Base-by-base conservation (phyloP, 1,140 invertebrate genomes). In the Palaemon carinicauda region DNA sequence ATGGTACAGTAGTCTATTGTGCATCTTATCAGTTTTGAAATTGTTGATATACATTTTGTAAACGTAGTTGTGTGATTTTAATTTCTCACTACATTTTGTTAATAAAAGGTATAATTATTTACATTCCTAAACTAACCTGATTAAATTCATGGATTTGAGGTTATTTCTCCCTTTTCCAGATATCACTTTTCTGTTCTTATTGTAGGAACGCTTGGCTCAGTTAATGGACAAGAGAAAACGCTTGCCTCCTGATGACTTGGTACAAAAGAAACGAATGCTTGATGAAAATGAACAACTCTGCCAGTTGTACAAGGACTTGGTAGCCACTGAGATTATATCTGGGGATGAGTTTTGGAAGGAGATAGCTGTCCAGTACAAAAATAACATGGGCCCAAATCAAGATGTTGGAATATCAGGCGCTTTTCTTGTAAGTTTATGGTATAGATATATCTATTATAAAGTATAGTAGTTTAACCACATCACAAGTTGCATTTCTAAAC, bases 341-440 rank as follows among this genome's bases (percentile, higher is more conserved):
- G 95, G 97, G 87, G 98, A 99, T 91, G 98, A 99, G 92, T 99
- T 99, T 93, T 99, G 98, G 98, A 94, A 95, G 51, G 95, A 96
- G 89, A 96, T 97, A 91, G 96, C 96, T 54, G 91, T 94, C 24
- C 94, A 94, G 60, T 90, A 89, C 60, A 85, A 91, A 93, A 95
- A 89, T 95, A 96, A 91, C 94, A 95, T 0, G 94, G 95, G 89
- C 94, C 94, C 85, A 87, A 94, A 94, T 88, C 96, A 97, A 92
- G 95, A 96, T 90, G 96, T 97, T 89, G 97, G 97, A 87, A 95
- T 97, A 14, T 96, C 96, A n/a, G 95, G 95, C 73, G 96, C 96
- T 29, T 97, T 97, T 92, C 91, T 97, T 90, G 93, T 93, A 89
- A 92, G 91, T 87, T 21, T 79, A 9, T 41, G 41, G n/a, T n/a